Base-by-base conservation (phyloP, 2,113 vertebrate species). In the Numida meleagris region DNA sequence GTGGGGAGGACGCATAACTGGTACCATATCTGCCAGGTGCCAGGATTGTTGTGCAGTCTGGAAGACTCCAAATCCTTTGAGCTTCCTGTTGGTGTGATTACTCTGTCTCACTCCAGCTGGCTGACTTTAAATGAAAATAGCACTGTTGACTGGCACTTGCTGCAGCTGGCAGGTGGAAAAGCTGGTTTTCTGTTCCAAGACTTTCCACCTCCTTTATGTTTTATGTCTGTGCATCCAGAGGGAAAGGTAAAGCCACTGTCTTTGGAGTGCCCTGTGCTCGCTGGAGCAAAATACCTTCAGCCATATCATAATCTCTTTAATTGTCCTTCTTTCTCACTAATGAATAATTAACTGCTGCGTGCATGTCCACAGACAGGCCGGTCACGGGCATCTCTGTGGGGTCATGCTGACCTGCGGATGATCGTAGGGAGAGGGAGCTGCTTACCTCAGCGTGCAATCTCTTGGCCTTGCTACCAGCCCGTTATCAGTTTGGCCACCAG, bases 341-440 rank as follows among this genome's bases (percentile, higher is more conserved):
- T 92, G 86, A 95, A 96, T 95, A 93, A 90, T 93, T 96, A 96
- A 96, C 94, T 86, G 61, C 51, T 46, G 65, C 67, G 75, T 71
- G 88, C 38, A 9, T 62, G 7, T 57, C 48, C 45, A 46, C 50
- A 42, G 57, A 15, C 67, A 33, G 0, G 0, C 76, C 89, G 89
- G 81, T 86, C 93, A 62, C 15, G 23, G 70, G 78, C 36, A 86
- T 72, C 78, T 86, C 89, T 86, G 85, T 62, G 58, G 65, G 94
- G 94, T 96, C 20, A 1, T 45, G 71, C n/a, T 96, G 96, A 97
- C 96, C 96, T 63, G 55, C 82, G 79, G 70, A 6, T 73, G 83
- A 76, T 79, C 62, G 46, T 14, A 12, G 53, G 38, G n/a, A 20
- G 42, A 29, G 55, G 46, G 53, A 81, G 45, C 75, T 58, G 81